Base-by-base conservation (phyloP, 2,888 invertebrate species). In the Cryptops parisi region DNA sequence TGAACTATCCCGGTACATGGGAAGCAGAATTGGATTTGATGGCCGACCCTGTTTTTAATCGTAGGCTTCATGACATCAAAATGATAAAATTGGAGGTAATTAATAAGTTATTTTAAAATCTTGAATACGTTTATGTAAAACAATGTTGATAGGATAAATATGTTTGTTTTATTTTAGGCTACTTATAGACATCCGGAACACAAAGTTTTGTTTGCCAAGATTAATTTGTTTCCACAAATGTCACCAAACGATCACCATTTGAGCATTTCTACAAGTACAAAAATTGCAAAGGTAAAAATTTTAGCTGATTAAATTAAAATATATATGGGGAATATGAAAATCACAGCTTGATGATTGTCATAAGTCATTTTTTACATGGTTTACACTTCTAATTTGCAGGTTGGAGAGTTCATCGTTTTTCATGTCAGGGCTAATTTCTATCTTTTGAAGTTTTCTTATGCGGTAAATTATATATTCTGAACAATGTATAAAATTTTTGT, bases 391-490 rank as follows among this genome's bases (percentile, higher is more conserved):
- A 45, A 23, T 33, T 22, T 40, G 9, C 50, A 85, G 77, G 90
- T 94, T 17, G 93, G 93, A 26, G 88, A 93, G 67, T 94, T 91
- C 67, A 84, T 94, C 63, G 82, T 96, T 54, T 85, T 96, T 67
- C 94, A 94, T 66, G 86, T 96, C 23, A 80, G 88, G 61, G 84
- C 87, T 54, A 94, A 93, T 69, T 89, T 84, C 68, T 87, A 79
- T 72, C 78, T 93, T 65, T 86, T 91, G 57, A 75, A 79, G 40
- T 90, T 94, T 71, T 86, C 85, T 66, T 96, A 93, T 64, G 73
- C 94, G 56, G 81, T 71, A n/a, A n/a, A n/a, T n/a, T n/a, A n/a
- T n/a, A n/a, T n/a, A n/a, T n/a, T n/a, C n/a, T n/a, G n/a, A n/a
- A n/a, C n/a, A n/a, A n/a, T n/a, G n/a, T n/a, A n/a, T n/a, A n/a